Conservation (phyloP, 1,140 invertebrate genomes). For the Ladona fulva region DNA sequence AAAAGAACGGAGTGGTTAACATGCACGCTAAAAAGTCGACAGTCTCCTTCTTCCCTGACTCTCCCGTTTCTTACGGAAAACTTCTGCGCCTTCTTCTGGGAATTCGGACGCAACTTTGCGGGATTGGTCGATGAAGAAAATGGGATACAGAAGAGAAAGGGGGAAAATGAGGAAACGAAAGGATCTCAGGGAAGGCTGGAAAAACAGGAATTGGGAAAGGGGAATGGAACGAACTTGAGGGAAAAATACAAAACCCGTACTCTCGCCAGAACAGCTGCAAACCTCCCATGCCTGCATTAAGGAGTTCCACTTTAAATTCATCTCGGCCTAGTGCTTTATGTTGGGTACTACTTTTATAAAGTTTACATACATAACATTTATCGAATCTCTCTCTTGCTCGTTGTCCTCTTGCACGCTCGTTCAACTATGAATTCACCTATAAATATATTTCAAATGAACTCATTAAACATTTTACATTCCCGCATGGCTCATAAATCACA, state of each 20-base stretch:
- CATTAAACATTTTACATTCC: no score
- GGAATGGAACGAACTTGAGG: background rate
- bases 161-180: background rate
- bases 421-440: no score
- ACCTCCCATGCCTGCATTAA: background rate
- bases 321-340: background rate
- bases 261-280: background rate
- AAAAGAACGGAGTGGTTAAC: no score
- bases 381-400: no score
- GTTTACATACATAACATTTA: no score
- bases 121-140: background rate
- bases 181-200: background rate
- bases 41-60: slow-evolving; percentile 5
- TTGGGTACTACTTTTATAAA: no score
- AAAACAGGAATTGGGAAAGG: background rate
- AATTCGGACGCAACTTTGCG: background rate
- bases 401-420: no score
- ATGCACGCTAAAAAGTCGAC: background rate
- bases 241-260: slow-evolving; percentile 9
- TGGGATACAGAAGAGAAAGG: background rate
- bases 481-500: no score
- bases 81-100: background rate
- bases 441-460: no score
- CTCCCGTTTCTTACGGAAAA: background rate
- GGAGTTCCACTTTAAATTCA: background rate